These are phyloP conservation scores for Calliphora vomitoria DNA, from an alignment of 2,888 invertebrate genomes.

Conservation along the genomic window DNA sequence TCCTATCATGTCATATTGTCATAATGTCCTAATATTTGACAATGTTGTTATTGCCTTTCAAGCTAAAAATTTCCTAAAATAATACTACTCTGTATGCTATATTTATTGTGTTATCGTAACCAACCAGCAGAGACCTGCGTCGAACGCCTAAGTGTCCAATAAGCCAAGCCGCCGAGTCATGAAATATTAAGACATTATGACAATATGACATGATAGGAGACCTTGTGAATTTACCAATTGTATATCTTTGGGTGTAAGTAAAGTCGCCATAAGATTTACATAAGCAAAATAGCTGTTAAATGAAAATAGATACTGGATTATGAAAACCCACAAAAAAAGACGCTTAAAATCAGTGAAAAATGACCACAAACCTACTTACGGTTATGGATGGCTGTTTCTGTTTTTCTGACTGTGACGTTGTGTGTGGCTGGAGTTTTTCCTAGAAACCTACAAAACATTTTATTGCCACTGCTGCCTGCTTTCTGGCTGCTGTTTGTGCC, in stretches of 20 bases:
- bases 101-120: too few species aligned
- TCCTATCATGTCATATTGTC: too few species aligned
- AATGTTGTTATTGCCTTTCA: too few species aligned
- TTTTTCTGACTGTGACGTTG: background rate
- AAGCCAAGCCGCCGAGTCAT: too few species aligned
- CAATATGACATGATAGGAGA: too few species aligned
- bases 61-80: too few species aligned
- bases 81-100: too few species aligned
- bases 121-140: too few species aligned
- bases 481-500: conserved; percentile 6
- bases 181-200: too few species aligned
- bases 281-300: conserved; percentile 52
- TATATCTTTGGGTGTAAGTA: background rate
- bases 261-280: conserved; percentile 41
- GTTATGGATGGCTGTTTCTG: conserved; percentile 28
- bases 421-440: conserved; percentile 49
- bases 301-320: conserved; percentile 52
- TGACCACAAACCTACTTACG: conserved; percentile 63
- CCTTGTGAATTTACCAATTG: too few species aligned
- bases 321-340: conserved; percentile 27
- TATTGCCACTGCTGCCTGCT: conserved; percentile 6
- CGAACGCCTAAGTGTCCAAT: too few species aligned
- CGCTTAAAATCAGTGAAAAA: conserved; percentile 32
- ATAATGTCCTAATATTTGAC: too few species aligned
- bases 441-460: conserved; percentile 64